Evolutionary conservation across 2,888 invertebrate genomes (phyloP), one percentile per base, ranked within the genome.

Genomic region (Parapristionchus giblindavisi): DNA sequence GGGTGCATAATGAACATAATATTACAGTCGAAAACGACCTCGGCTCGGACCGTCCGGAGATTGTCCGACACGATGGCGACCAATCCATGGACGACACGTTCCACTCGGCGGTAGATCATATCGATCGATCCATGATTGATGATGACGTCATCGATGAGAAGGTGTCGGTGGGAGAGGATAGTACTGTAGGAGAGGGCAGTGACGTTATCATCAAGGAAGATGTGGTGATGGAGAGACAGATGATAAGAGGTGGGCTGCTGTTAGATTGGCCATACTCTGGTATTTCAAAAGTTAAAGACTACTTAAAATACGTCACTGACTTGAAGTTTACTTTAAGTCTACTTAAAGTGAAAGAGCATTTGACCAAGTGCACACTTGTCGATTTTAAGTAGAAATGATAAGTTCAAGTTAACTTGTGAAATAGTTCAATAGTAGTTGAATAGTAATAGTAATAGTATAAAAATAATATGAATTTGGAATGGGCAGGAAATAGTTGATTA

Each of bases 11-110:
- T n/a, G n/a, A n/a, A n/a, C 40, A 14, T 17, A 17, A 14, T 43
- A 43, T 43, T 63, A 3, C 63, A 63, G 63, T 63, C 21, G 63
- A 38, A 11, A 14, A 40, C 3, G 63, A 40, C 40, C 63, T 40
- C 24, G 63, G 40, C 14, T 63, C 63, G n/a, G 63, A 63, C n/a
- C 63, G 40, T 38, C 63, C 63, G n/a, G 63, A 63, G 24, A 4
- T 63, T 3, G 63, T 32, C 40, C 38, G 63, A 24, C 21, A 36
- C 24, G 63, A 63, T n/a, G n/a, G n/a, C n/a, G 63, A 63, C 40
- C n/a, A 63, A 43, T 17, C 43, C n/a, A 63, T 40, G 34, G 66
- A 66, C n/a, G 66, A 66, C 17, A 66, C 66, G 1, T 66, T 68
- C 68, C 51, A 68, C 68, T 68, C 68, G 0, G 52, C 68, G 2